Conservation (phyloP, 2,888 invertebrate genomes). For the Serrognathus titanus region DNA sequence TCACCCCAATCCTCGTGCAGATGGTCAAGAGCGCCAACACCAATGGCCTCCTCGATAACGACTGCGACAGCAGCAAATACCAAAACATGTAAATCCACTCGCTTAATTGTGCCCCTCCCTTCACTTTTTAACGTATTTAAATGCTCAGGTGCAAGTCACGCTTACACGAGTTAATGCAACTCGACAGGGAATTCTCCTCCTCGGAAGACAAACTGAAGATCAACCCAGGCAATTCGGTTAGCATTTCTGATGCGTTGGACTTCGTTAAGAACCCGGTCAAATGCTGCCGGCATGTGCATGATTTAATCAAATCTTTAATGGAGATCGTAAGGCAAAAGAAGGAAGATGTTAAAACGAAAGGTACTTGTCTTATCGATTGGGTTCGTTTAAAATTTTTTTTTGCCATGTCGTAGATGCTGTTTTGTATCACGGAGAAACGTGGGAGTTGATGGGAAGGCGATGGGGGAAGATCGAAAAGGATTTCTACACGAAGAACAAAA, state of each 20-base stretch:
- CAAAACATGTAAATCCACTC: constrained; percentile 79
- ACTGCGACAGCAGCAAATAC: constrained; percentile 94
- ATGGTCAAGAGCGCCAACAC: constrained; percentile 99
- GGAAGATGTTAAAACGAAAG: constrained; percentile 86
- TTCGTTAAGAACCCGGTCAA: constrained; percentile 94
- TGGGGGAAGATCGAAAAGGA: constrained; percentile 99
- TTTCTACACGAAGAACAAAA: constrained; percentile 88
- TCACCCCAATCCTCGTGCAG: constrained; percentile 97
- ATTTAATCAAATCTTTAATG: constrained; percentile 81
- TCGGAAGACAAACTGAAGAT: constrained; percentile 80
- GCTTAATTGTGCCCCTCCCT: neutral
- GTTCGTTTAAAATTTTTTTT: neutral
- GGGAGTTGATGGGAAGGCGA: constrained; percentile 95
- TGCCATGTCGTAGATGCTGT: constrained; percentile 66
- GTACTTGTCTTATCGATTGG: constrained; percentile 39
- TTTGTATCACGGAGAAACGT: constrained; percentile 96
- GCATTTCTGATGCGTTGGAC: constrained; percentile 86
- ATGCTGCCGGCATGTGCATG: constrained; percentile 89
- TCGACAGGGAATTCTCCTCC: constrained; percentile 82
- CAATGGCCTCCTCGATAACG: constrained; percentile 95
- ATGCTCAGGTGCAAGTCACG: constrained; percentile 84
- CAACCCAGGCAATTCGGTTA: constrained; percentile 89
- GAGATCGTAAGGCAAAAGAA: constrained; percentile 80
- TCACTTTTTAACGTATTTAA: constrained; percentile 23
- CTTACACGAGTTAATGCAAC: constrained; percentile 88